Base-by-base conservation (phyloP, 2,113 vertebrate genomes). In the Scartelaos histophorus region DNA sequence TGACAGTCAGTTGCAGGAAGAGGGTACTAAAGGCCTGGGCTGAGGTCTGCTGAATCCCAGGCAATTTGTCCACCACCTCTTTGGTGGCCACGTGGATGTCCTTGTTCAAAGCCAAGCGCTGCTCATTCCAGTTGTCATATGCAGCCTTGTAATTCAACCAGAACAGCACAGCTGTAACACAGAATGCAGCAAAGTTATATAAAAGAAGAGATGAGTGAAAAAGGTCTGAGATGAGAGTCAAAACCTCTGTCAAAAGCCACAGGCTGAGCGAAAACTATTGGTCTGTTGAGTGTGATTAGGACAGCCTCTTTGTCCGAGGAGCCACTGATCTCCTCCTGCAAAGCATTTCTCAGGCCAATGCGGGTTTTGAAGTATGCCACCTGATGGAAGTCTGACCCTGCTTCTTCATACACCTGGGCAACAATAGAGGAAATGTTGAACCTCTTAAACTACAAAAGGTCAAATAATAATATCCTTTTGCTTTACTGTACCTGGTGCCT, bases 101-200 rank as follows among this genome's bases (percentile, higher is more conserved):
- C 57, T 97, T 98, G 89, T 97, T 96, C 49, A 99, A 93, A 68
- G 97, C 97, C 95, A 99, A 75, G 34, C 97, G 94, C 86, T 99
- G 97, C 74, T 99, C 97, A 45, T 99, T 99, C 98, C 98, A 99
- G 86, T 98, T 98, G 88, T 99, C 97, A 62, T 99, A 99, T 0
- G 98, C 98, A 13, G 97, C 98, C 75, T 99, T 99, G 90, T 99
- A 99, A 90, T 99, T 99, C 82, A 99, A 94, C 98, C 98, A 99
- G 86, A 99, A 99, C 0, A 99, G 94, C 47, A 99, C 98, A 85
- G 98, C 97, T 99, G 89, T 79, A 68, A 71, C 38, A 16, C n/a
- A 68, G 45, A 6, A 67, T 2, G 67, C 17, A 0, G 15, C 7
- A 11, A 43, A n/a, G 21, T 38, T 35, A 43, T 5, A n/a, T 38